Conservation (phyloP, 2,797 vertebrate genomes). For the Luscinia megarhynchos region DNA sequence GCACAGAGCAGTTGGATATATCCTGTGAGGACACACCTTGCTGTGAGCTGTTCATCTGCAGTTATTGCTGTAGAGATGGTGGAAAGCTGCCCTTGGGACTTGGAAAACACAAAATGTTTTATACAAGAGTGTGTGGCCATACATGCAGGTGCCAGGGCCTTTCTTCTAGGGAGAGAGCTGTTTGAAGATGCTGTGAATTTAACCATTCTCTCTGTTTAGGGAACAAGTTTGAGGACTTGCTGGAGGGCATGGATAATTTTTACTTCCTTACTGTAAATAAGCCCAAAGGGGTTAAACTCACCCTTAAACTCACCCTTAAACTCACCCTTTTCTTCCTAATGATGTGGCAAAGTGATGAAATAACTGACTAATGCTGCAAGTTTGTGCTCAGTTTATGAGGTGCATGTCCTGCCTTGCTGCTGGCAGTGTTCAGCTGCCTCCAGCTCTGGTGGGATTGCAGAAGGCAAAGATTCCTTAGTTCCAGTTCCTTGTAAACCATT, state of each 20-base stretch:
- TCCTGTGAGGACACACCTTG: constrained; percentile 49
- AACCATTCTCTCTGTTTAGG: not conserved
- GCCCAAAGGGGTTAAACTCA: constrained; percentile 25
- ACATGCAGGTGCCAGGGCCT: not conserved
- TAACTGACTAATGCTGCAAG: constrained; percentile 21
- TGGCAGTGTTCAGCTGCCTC: not conserved
- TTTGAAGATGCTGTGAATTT: not conserved
- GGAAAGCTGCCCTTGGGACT: not conserved
- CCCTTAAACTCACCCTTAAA: constrained; percentile 23
- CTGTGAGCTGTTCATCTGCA: not conserved
- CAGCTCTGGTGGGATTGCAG: not conserved
- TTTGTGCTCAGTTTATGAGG: not conserved
- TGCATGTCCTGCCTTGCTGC: not conserved
- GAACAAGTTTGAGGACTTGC: not conserved
- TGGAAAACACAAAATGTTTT: not conserved
- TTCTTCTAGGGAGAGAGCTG: not conserved
- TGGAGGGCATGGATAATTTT: not conserved
- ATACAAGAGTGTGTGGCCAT: not conserved
- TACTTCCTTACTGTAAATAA: constrained; percentile 10
- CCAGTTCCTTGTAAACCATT: not conserved
- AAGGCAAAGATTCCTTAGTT: not conserved
- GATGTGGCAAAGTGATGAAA: not conserved
- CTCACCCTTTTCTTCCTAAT: not conserved
- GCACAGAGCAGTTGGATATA: constrained; percentile 7
- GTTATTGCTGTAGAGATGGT: not conserved